Conservation (phyloP, 2,888 invertebrate genomes). For the Phengaris arion region DNA sequence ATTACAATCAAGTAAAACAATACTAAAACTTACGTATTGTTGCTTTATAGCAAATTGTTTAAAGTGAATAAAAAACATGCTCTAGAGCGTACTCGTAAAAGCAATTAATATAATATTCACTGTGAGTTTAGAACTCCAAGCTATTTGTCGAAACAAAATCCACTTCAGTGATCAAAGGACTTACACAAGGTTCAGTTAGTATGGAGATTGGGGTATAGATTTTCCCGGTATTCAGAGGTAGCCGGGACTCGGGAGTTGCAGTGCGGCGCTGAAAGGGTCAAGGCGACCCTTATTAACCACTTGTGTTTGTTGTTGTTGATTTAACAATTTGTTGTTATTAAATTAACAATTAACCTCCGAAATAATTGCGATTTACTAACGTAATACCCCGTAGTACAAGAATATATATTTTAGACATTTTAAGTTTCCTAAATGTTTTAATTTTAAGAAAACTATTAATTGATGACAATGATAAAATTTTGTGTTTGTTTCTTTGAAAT, state of each 20-base stretch:
- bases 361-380: too few species aligned
- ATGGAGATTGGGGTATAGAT: conserved; percentile 5
- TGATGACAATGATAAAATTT: neutral
- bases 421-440: too few species aligned
- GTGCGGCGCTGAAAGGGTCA: neutral
- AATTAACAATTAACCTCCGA: neutral
- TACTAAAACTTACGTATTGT: too few species aligned
- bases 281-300: neutral
- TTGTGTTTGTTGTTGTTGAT: neutral
- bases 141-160: neutral
- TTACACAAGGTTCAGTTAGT: neutral
- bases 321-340: neutral
- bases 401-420: too few species aligned
- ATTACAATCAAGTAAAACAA: too few species aligned
- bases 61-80: too few species aligned
- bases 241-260: neutral
- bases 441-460: too few species aligned
- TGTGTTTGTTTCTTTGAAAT: neutral
- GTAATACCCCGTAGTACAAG: too few species aligned
- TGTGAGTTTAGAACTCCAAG: too few species aligned
- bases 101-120: too few species aligned
- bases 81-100: too few species aligned
- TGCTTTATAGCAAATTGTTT: too few species aligned
- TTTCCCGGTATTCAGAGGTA: neutral
- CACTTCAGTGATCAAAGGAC: neutral